Conservation (phyloP, 2,888 invertebrate genomes). For the Papilio gigon region DNA sequence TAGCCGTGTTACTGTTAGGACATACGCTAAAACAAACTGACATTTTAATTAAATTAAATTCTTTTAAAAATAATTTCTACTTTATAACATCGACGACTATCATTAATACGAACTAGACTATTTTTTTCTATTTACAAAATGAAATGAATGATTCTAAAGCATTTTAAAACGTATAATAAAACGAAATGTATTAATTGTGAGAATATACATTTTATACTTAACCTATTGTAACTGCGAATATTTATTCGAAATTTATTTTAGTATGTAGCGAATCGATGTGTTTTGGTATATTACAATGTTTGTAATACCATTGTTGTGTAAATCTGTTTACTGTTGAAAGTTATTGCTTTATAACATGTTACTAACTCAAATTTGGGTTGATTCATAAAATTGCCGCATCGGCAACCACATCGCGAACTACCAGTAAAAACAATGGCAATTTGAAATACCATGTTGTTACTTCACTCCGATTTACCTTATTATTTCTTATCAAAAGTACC, state of each 20-base stretch:
- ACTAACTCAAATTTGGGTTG: slow-evolving; percentile 47
- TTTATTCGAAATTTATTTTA: slow-evolving; percentile 42
- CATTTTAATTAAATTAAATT: no score
- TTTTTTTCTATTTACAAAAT: no score
- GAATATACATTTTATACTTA: no score
- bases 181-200: no score
- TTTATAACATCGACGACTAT: not conserved
- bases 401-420: slow-evolving; percentile 42
- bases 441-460: slow-evolving; percentile 27
- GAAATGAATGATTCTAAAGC: no score
- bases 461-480: slow-evolving; percentile 20
- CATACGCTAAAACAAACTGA: slow-evolving; percentile 41
- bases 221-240: no score
- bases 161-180: no score
- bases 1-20: slow-evolving; percentile 60
- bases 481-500: slow-evolving; percentile 3
- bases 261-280: slow-evolving; percentile 21
- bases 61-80: not conserved
- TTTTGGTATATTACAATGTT: slow-evolving; percentile 58
- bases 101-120: no score
- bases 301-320: slow-evolving; percentile 46
- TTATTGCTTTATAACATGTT: slow-evolving; percentile 55
- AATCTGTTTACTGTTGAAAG: slow-evolving; percentile 56
- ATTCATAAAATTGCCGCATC: slow-evolving; percentile 46
- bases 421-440: slow-evolving; percentile 38